Conservation (phyloP, 2,888 invertebrate species). For the Nemurella pictetii region DNA sequence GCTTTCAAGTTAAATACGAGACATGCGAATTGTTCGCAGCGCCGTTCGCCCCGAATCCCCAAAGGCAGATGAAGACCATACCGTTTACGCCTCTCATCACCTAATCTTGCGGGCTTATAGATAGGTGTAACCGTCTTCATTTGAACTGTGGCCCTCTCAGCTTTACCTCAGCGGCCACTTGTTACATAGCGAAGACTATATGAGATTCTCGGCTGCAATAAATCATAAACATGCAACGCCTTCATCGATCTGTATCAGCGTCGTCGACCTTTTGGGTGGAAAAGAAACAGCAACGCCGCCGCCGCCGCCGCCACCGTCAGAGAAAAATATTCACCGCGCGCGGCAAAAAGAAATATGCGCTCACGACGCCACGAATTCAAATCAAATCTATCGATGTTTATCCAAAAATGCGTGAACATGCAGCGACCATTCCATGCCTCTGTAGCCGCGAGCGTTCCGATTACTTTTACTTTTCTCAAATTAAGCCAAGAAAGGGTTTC, state of each 20-base stretch:
- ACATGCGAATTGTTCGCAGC: background rate
- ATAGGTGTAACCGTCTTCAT: background rate
- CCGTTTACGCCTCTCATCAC: background rate
- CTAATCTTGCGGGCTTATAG: background rate
- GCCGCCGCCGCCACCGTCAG: background rate
- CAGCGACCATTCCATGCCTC: slow-evolving; percentile 7
- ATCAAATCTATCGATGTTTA: slow-evolving; percentile 23
- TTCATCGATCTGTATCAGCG: slow-evolving; percentile 27
- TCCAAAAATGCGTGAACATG: slow-evolving; percentile 27
- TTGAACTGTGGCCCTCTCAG: background rate
- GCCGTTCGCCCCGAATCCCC: background rate
- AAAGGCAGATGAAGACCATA: background rate
- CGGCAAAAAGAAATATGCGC: slow-evolving; percentile 12
- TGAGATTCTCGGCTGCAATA: background rate
- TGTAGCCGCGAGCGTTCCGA: slow-evolving; percentile 7
- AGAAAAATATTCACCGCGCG: background rate
- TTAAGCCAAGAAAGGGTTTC: slow-evolving; percentile 22
- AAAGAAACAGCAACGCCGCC: background rate
- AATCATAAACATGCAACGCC: slow-evolving; percentile 16
- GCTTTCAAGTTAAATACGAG: too few relatives aligned
- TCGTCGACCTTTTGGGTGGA: slow-evolving; percentile 2
- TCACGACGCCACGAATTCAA: background rate
- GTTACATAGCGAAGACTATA: background rate
- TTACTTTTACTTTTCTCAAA: slow-evolving; percentile 27
- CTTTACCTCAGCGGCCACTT: slow-evolving; percentile 1